Evolutionary conservation across 2,113 vertebrate genomes (phyloP), one percentile per base, ranked within the genome.

Genomic region (Pomatostomus ruficeps): DNA sequence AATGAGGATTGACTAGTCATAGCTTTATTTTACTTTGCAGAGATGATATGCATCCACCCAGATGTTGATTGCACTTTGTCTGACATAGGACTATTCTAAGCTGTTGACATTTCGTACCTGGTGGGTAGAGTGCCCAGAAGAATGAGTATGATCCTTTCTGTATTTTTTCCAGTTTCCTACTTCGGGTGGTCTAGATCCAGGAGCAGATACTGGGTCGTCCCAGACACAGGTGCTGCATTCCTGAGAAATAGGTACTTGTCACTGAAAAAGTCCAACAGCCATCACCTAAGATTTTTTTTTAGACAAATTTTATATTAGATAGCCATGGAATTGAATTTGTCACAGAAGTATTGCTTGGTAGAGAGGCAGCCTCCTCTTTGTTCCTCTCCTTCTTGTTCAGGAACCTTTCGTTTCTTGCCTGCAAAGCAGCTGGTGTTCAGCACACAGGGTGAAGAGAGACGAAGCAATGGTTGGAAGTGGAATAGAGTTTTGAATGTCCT

Each of bases 151-250:
- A 19, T 79, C 29, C 21, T 70, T 76, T 62, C 51, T 58, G 16
- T 77, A 28, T 75, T 67, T 80, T 84, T 14, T 89, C 13, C 45
- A 58, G n/a, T 78, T 65, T 85, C 23, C 9, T 91, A 42, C 48
- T 85, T 94, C 42, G 52, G 21, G 14, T 68, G 16, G 7, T 49
- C 20, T 61, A 51, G 48, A 75, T 36, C 54, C 23, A 84, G 31
- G 8, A 43, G 12, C 9, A 42, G 10, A 28, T 15, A 21, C 19
- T 75, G 23, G 11, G 11, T 78, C 25, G 54, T 15, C 3, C 3
- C 9, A 61, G 20, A 36, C 45, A 43, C 0, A 0, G 0, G 5
- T n/a, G 26, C 1, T 40, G 10, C 4, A 6, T 49, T 81, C 8
- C 13, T 85, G 12, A 87, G 73, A 70, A 49, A 28, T 2, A 55